Percentiles rank a stretch among this genome's conserved stretches.
Evolutionary conservation across 2,113 vertebrate genomes (phyloP).

Genomic region (Engraulis encrasicolus): DNA sequence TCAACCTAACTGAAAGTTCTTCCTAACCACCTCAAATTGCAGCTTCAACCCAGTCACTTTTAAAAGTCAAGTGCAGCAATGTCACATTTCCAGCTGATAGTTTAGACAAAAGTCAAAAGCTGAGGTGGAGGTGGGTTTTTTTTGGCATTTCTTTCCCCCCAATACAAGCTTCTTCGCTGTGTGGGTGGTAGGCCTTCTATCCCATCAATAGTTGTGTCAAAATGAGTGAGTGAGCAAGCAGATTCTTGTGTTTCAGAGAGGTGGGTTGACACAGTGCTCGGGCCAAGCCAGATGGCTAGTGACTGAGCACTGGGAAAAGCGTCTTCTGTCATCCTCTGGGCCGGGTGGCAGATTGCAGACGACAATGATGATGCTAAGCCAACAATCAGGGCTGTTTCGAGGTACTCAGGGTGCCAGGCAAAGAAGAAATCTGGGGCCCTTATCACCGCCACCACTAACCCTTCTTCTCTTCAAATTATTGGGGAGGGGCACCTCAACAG

Average conservation of each 20-base stretch:
- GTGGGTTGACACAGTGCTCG: not conserved
- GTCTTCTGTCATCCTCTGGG: not conserved
- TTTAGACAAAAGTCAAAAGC: not conserved
- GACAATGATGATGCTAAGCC: too few species aligned
- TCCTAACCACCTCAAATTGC: not conserved
- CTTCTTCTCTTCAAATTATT: too few species aligned
- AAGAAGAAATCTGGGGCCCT: too few species aligned
- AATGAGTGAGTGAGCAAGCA: slow-evolving; percentile 13
- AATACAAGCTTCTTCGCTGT: not conserved
- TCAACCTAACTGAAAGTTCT: not conserved
- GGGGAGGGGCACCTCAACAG: too few species aligned
- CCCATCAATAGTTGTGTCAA: not conserved
- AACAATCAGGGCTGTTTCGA: too few species aligned
- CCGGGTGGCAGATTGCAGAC: not conserved
- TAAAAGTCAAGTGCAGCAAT: not conserved
- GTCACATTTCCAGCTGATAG: not conserved
- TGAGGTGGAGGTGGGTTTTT: not conserved
- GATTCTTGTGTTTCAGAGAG: not conserved
- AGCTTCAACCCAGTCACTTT: not conserved
- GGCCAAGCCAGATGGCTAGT: slow-evolving; percentile 10
- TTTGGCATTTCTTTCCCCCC: not conserved
- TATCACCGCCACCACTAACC: too few species aligned
- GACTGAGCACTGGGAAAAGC: not conserved
- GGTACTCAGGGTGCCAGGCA: too few species aligned
- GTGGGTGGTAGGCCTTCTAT: not conserved